Conservation (phyloP, 2,113 vertebrate species). For the Myxocyprinus asiaticus region DNA sequence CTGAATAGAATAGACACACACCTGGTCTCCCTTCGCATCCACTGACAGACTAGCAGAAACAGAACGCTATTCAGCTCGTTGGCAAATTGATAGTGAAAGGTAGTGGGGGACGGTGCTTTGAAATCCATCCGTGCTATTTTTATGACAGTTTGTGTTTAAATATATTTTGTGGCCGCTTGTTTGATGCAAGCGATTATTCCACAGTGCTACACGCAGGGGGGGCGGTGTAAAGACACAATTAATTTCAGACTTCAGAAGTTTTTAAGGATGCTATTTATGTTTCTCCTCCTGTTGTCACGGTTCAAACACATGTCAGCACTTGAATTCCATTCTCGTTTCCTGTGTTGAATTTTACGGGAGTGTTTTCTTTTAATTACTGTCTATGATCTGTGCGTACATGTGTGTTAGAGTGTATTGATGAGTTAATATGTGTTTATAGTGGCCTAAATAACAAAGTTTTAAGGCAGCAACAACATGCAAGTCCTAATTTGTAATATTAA, state of each 20-base stretch:
- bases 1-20: constrained; percentile 50
- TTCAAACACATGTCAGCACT: constrained; percentile 54
- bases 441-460: constrained; percentile 53
- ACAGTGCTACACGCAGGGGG: constrained; percentile 45
- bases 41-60: constrained; percentile 66
- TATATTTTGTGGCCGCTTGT: constrained; percentile 56
- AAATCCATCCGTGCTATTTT: constrained; percentile 67
- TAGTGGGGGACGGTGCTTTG: constrained; percentile 65
- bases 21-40: constrained; percentile 69
- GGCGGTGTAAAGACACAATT: constrained; percentile 49
- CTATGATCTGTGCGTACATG: constrained; percentile 32
- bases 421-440: constrained; percentile 19
- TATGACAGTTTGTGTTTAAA: constrained; percentile 64
- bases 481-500: constrained; percentile 31
- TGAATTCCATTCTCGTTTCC: constrained; percentile 25
- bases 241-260: constrained; percentile 59
- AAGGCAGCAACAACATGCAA: constrained; percentile 39
- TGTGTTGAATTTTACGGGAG: constrained; percentile 17
- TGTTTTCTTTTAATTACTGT: constrained; percentile 30
- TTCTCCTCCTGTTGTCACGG: constrained; percentile 49
- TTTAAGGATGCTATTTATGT: constrained; percentile 59
- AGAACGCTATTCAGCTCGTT: constrained; percentile 70
- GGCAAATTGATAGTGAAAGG: constrained; percentile 74
- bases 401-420: constrained; percentile 37
- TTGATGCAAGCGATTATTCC: constrained; percentile 62